Base-by-base conservation (phyloP, 2,888 invertebrate species). In the Catocala nupta region DNA sequence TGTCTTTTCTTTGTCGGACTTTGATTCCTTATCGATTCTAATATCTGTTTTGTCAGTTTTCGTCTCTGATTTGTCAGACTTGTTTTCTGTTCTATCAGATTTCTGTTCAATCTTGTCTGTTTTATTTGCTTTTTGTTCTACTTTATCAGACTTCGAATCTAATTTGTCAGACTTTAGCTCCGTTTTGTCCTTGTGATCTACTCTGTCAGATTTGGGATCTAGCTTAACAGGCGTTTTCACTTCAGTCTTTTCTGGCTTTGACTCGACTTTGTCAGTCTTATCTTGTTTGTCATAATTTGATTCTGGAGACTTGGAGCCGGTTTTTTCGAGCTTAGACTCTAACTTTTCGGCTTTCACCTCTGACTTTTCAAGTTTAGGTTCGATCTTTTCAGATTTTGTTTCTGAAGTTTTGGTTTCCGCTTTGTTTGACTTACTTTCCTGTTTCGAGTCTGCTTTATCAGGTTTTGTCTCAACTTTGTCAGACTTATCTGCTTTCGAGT, bases 231-330 rank as follows among this genome's bases (percentile, higher is more conserved):
- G 39, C 49, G 59, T 13, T 56, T 75, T 82, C 1, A 39, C 12
- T 16, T 81, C 80, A 65, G 64, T 66, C 70, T 80, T 78, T 16
- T 83, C 83, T 9, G 73, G 44, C 66, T 78, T 83, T 53, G 57
- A 7, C 0, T 83, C 83, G 13, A 73, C 77, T 62, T 82, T 84
- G 6, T 74, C 77, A 0, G 81, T 79, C 4, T 55, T 65, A 58
- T 77, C 66, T 62, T 70, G 51, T 75, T 83, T 79, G 5, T 71
- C 71, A 9, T 36, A 48, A 12, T 64, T 70, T 0, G 49, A 42
- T 16, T 74, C 65, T 25, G 55, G 9, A 8, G 52, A 42, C 11
- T 63, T 73, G 0, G 58, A 11, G 36, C 73, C 74, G 39, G 13
- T 0, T 50, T 48, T 74, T 0, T 74, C 74, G 33, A 49, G 5